phyloP scores from a whole-genome alignment of 2,113 vertebrate genomes.

The Cephalopterus ornatus region DNA sequence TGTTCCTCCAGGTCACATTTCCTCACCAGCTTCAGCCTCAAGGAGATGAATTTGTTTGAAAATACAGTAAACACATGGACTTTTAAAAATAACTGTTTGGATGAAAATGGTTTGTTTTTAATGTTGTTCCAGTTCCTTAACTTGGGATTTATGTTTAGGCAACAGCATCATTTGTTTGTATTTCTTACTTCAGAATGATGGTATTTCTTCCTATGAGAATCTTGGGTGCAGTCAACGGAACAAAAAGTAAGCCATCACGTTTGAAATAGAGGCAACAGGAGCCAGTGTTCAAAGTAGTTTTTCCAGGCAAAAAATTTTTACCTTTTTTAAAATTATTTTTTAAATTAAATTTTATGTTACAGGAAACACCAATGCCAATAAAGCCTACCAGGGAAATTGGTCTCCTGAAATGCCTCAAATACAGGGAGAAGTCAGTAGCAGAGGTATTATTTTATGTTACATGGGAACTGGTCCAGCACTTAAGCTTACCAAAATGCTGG shows the following conservation, averaged over 20 bases:
- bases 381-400: neutral
- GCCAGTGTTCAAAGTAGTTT: neutral
- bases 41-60: conserved; percentile 27
- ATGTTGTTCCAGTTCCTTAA: conserved; percentile 27
- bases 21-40: neutral
- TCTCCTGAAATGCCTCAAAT: neutral
- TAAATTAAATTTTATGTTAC: neutral
- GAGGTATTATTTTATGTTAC: neutral
- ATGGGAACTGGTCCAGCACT: neutral
- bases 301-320: neutral
- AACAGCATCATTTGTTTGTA: conserved; percentile 41
- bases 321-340: neutral
- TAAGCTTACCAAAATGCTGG: neutral
- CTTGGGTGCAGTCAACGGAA: neutral
- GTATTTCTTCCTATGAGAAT: conserved; percentile 5
- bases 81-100: conserved; percentile 47
- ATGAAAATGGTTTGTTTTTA: conserved; percentile 40
- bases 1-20: neutral
- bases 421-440: neutral
- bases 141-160: neutral
- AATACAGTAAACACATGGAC: neutral
- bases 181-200: conserved; percentile 3
- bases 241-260: neutral
- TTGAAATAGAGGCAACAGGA: neutral
- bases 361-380: neutral